Conservation (phyloP, 2,797 vertebrate species). For the Hemitrygon akajei region DNA sequence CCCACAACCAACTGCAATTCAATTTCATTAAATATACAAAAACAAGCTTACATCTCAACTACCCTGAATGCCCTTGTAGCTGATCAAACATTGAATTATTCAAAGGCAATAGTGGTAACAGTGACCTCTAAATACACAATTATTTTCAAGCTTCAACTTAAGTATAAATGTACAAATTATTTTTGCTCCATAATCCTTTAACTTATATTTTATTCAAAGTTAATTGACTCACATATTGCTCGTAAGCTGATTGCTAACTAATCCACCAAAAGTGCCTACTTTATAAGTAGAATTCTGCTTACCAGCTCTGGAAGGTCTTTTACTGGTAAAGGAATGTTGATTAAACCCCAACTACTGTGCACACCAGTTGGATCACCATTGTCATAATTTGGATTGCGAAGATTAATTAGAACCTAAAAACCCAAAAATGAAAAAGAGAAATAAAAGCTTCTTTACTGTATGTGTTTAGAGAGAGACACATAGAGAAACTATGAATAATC, state of each 20-base stretch:
- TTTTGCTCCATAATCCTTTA: not conserved
- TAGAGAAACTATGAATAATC: not conserved
- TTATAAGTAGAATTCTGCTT: conserved; percentile 44
- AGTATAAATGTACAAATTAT: not conserved
- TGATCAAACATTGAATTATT: not conserved
- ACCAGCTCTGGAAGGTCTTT: conserved; percentile 84
- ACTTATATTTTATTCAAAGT: not conserved
- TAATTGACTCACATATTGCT: no score
- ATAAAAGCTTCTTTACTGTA: not conserved
- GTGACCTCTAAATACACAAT: not conserved
- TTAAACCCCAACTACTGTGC: conserved; percentile 84
- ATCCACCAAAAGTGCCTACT: not conserved
- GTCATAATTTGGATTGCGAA: conserved; percentile 88
- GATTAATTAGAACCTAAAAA: conserved; percentile 79
- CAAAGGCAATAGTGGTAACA: not conserved
- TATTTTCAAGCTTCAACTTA: not conserved
- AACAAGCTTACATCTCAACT: no score
- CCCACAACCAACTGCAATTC: not conserved
- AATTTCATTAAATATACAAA: not conserved
- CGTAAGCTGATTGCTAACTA: not conserved
- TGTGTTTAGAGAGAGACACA: not conserved
- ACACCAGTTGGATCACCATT: conserved; percentile 70
- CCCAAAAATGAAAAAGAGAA: conserved; percentile 44
- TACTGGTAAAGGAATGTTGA: conserved; percentile 82
- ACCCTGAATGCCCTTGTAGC: no score